These are phyloP conservation scores for Tilapia sparmanii DNA, from an alignment of 2,113 vertebrate species.

Conservation along the genomic window DNA sequence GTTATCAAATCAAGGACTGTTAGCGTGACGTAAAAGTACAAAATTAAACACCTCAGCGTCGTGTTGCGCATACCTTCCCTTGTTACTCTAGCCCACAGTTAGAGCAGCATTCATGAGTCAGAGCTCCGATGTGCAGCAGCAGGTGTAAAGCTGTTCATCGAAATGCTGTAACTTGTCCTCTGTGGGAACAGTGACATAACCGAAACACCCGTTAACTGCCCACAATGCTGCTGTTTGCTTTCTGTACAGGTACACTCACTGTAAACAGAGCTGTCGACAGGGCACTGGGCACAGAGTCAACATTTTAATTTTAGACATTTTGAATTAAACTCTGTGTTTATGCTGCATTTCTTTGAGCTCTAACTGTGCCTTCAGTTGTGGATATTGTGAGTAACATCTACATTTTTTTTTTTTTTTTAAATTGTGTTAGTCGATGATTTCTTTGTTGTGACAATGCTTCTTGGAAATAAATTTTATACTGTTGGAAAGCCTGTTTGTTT, in stretches of 20 bases:
- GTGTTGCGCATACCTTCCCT: background rate
- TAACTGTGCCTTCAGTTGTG: background rate
- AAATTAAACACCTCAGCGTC: background rate
- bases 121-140: slow-evolving; percentile 4
- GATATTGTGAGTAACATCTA: background rate
- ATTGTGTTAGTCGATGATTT: background rate
- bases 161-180: background rate
- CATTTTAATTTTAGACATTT: background rate
- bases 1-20: background rate
- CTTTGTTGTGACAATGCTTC: background rate
- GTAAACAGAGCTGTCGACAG: background rate
- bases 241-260: background rate
- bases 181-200: background rate
- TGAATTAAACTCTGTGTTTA: background rate
- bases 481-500: background rate
- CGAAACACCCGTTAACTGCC: background rate
- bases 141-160: slow-evolving; percentile 17
- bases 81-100: background rate
- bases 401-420: background rate
- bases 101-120: background rate
- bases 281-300: background rate
- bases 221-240: background rate
- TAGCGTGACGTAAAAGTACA: background rate
- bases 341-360: background rate
- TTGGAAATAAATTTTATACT: background rate